Evolutionary conservation across 2,113 vertebrate species (phyloP).

Genomic region (Argyrosomus japonicus): DNA sequence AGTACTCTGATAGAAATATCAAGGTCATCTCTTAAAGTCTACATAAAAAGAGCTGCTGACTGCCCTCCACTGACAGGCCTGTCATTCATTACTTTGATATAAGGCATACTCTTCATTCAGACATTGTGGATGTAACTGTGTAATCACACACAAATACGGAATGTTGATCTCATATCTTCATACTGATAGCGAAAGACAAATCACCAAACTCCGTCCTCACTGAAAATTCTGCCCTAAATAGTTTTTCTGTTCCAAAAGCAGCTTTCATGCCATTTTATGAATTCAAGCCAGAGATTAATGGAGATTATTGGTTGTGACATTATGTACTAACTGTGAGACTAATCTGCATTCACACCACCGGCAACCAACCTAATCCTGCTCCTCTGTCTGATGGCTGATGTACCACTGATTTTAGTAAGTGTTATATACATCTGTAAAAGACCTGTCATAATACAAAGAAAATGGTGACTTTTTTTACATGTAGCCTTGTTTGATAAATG

Average conservation of each 20-base stretch:
- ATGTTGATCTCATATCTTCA: not conserved
- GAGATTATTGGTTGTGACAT: constrained; percentile 65
- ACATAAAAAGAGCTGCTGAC: constrained; percentile 1
- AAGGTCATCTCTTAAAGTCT: not conserved
- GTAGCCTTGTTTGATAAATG: not conserved
- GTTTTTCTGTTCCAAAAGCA: constrained; percentile 43
- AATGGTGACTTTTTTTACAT: not conserved
- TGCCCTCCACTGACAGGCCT: not conserved
- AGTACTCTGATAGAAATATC: not conserved
- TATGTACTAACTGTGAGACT: constrained; percentile 45
- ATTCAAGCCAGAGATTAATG: constrained; percentile 64
- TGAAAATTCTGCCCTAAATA: constrained; percentile 22
- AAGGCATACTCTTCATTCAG: constrained; percentile 20
- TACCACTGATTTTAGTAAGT: not conserved
- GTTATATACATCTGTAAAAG: too few relatives aligned
- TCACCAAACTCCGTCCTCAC: not conserved
- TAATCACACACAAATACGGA: not conserved
- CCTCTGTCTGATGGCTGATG: constrained; percentile 42
- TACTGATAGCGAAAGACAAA: not conserved
- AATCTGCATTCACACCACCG: constrained; percentile 64
- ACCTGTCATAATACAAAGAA: not conserved
- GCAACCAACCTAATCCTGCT: constrained; percentile 35
- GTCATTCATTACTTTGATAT: constrained; percentile 3
- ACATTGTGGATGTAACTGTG: not conserved
- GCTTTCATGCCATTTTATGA: constrained; percentile 50